phyloP scores from a whole-genome alignment of 2,113 vertebrate genomes.

The Hippocampus barbouri region DNA sequence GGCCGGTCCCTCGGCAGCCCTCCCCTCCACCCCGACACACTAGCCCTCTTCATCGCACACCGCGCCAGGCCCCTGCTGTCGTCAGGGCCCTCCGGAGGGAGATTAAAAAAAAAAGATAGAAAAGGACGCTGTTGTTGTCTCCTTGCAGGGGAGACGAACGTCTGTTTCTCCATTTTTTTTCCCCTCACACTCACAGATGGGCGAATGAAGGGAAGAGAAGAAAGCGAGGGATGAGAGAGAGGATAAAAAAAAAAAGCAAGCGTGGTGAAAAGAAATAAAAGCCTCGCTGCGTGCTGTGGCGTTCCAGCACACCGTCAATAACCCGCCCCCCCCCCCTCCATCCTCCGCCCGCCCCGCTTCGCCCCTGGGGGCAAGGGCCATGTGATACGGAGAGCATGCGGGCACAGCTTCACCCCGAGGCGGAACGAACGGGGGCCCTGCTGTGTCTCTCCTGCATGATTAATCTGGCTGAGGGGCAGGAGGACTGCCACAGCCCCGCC shows the following conservation, averaged over 20 bases:
- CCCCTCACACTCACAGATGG: conserved; percentile 54
- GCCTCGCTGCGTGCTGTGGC: conserved; percentile 50
- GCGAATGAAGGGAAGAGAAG: conserved; percentile 34
- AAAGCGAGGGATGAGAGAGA: not conserved
- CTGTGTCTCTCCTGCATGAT: conserved; percentile 95
- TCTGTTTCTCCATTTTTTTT: conserved; percentile 52
- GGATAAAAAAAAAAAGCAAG: conserved; percentile 27
- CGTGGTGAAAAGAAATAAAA: conserved; percentile 45
- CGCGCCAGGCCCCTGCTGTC: conserved; percentile 60
- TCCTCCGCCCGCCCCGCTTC: conserved; percentile 34
- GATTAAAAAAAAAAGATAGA: conserved; percentile 51
- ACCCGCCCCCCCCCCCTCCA: conserved; percentile 1
- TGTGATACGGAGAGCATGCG: conserved; percentile 88
- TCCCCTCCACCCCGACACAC: conserved; percentile 29
- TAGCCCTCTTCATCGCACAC: conserved; percentile 58
- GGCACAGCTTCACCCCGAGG: conserved; percentile 82
- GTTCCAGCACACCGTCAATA: conserved; percentile 55
- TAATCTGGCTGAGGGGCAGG: conserved; percentile 94
- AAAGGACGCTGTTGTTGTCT: conserved; percentile 65
- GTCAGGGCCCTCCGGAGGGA: conserved; percentile 66
- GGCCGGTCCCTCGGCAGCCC: conserved; percentile 63
- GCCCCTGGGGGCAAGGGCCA: conserved; percentile 69
- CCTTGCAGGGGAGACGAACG: conserved; percentile 63
- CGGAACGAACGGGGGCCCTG: conserved; percentile 86
- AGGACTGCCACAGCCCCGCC: conserved; percentile 83